phyloP scores from a whole-genome alignment of 2,113 vertebrate genomes.

The Bubo blakistoni region DNA sequence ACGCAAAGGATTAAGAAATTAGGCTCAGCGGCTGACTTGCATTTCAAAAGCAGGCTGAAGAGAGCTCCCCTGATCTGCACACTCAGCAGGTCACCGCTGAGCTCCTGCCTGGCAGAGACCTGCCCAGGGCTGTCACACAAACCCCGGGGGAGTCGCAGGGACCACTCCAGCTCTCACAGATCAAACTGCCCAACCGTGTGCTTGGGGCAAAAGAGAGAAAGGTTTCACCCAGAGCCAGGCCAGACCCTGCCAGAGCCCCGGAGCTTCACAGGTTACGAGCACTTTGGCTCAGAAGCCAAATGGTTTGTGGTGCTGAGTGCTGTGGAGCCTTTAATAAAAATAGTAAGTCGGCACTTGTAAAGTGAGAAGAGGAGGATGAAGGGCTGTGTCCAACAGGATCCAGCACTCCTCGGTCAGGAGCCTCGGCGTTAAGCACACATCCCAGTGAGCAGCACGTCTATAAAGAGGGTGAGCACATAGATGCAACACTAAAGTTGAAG shows the following conservation, averaged over 20 bases:
- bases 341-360: background rate
- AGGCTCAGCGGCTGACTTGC: background rate
- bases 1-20: background rate
- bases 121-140: background rate
- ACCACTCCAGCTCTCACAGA: background rate
- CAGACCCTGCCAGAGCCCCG: background rate
- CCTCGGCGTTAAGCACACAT: background rate
- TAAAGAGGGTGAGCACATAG: background rate
- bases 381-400: background rate
- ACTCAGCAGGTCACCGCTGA: background rate
- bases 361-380: background rate
- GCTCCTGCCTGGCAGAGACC: background rate
- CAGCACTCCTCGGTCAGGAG: background rate
- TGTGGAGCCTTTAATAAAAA: background rate
- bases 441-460: background rate
- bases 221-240: background rate
- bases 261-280: background rate
- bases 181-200: rapidly evolving
- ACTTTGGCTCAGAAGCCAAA: background rate
- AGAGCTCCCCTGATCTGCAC: background rate
- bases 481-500: background rate
- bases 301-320: background rate
- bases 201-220: background rate
- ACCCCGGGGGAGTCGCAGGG: background rate
- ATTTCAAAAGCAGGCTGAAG: background rate